These are phyloP conservation scores for Lithobates sylvaticus DNA, from an alignment of 2,797 vertebrate species.

Conservation along the genomic window DNA sequence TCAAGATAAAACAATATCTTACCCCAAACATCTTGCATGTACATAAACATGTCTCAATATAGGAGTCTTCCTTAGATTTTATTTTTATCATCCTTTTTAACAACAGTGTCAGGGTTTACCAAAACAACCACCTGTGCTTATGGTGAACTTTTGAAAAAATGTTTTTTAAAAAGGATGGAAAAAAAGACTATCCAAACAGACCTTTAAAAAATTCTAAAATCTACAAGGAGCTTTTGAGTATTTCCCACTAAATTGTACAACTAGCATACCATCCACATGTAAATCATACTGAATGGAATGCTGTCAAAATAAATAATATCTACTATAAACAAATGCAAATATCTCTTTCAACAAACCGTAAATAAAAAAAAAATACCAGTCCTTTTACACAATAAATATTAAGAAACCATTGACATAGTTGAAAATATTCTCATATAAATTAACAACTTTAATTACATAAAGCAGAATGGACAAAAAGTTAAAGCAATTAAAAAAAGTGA, in stretches of 20 bases:
- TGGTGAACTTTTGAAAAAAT: constrained; percentile 47
- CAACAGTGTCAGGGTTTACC: constrained; percentile 16
- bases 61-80: constrained; percentile 40
- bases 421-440: constrained; percentile 88
- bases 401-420: constrained; percentile 87
- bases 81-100: constrained; percentile 46
- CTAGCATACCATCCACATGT: constrained; percentile 85
- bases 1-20: constrained; percentile 69
- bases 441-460: constrained; percentile 88
- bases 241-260: constrained; percentile 83
- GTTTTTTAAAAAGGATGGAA: constrained; percentile 73
- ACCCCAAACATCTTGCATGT: constrained; percentile 66
- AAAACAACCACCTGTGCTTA: constrained; percentile 63
- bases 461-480: constrained; percentile 83
- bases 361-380: constrained; percentile 85
- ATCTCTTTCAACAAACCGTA: constrained; percentile 86
- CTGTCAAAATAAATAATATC: constrained; percentile 87
- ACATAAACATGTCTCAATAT: constrained; percentile 49
- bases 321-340: constrained; percentile 87
- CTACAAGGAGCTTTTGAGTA: constrained; percentile 82
- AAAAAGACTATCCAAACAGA: constrained; percentile 72
- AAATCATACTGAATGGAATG: constrained; percentile 83
- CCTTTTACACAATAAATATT: constrained; percentile 89
- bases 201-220: constrained; percentile 76
- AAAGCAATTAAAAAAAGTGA: constrained; percentile 75